Evolutionary conservation across 2,888 invertebrate genomes (phyloP).

Genomic region (Anorthoa munda): DNA sequence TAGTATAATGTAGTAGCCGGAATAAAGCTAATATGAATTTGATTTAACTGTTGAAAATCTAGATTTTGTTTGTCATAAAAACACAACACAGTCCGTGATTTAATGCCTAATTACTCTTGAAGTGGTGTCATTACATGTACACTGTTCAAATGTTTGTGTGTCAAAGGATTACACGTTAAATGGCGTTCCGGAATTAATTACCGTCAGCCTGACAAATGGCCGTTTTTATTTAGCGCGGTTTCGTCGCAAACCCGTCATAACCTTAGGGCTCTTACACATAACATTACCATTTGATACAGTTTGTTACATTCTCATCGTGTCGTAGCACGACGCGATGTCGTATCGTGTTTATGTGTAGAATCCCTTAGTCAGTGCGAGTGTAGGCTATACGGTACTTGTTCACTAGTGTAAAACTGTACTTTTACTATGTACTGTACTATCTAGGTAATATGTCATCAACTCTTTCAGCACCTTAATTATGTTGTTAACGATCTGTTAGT

Average conservation of each 20-base stretch:
- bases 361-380: not conserved
- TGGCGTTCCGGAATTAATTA: slow-evolving; percentile 35
- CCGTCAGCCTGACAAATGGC: slow-evolving; percentile 40
- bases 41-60: not conserved
- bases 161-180: slow-evolving; percentile 28
- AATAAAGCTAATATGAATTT: not conserved
- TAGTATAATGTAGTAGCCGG: not conserved
- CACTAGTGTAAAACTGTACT: not conserved
- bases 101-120: slow-evolving; percentile 16
- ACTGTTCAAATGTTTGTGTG: slow-evolving; percentile 46
- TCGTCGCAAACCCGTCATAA: slow-evolving; percentile 12
- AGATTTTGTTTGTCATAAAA: slow-evolving; percentile 10
- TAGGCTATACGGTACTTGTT: not conserved
- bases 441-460: not conserved
- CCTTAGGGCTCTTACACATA: too few species aligned
- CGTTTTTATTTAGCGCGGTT: slow-evolving; percentile 31
- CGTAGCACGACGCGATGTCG: too few species aligned
- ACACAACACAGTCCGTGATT: not conserved
- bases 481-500: not conserved
- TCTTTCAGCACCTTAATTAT: not conserved
- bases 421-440: too few species aligned
- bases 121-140: slow-evolving; percentile 15
- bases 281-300: too few species aligned
- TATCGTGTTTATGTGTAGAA: too few species aligned
- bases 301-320: too few species aligned